Evolutionary conservation across 2,113 vertebrate genomes (phyloP), one percentile per base, ranked within the genome.

Genomic region (Clarias batrachus): DNA sequence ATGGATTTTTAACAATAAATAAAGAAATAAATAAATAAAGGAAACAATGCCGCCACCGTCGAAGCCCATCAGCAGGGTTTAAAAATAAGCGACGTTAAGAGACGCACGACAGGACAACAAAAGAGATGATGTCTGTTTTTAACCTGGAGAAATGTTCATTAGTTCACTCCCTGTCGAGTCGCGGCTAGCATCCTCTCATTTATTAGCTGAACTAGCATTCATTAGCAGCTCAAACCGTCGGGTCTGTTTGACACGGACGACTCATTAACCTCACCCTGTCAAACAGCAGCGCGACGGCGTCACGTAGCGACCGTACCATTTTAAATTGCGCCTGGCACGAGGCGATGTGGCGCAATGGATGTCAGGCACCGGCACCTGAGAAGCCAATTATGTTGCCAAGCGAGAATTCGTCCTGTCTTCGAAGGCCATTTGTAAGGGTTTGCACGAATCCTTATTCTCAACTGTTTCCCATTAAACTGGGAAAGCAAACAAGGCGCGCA

Each of bases 241-340:
- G 48, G 3, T 23, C 63, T 60, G 48, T 84, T 78, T 56, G 85
- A 84, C 89, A 85, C 37, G 41, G 80, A 77, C 52, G 30, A 83
- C 84, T 88, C 84, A 86, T 88, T 90, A 88, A 86, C 57, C 80
- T 84, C 68, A 81, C 82, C 70, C 81, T 85, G 85, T 79, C 85
- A 84, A 81, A 90, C 85, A 82, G 66, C 80, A 27, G 84, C 71
- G 56, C 71, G 11, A 54, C 52, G 54, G 81, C 54, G 76, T 88
- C 82, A 81, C 84, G 76, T 86, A 65, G 52, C 66, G 7, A 66
- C 57, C 33, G 68, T 14, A 54, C 70, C 19, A 62, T 85, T 87
- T 77, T 85, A 71, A 82, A 89, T 68, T 74, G 62, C 54, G 68
- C 41, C 63, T 86, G 59, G 84, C 81, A 68, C n/a, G 23, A 79